phyloP scores from a whole-genome alignment of 2,113 vertebrate species.

The Saguinus imperator region DNA sequence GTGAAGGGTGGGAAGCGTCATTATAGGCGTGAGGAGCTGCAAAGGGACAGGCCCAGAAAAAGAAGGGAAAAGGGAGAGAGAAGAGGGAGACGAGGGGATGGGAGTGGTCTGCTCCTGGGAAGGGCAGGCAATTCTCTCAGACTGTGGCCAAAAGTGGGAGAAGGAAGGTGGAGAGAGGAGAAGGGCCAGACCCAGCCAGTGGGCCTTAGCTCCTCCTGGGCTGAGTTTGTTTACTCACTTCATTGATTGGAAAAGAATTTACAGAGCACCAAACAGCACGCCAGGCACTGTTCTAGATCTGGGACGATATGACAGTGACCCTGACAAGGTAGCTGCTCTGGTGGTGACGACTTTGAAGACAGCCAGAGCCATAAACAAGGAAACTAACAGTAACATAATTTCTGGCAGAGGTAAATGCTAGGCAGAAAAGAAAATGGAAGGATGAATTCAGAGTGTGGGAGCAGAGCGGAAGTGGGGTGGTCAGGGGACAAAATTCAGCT shows the following conservation, averaged over 20 bases:
- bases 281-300: background rate
- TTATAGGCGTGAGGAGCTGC: background rate
- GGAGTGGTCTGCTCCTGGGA: background rate
- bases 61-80: background rate
- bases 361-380: background rate
- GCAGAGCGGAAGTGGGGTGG: no score
- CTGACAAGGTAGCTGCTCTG: background rate
- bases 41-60: fast-evolving
- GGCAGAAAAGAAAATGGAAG: background rate
- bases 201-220: background rate
- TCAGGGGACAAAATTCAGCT: background rate
- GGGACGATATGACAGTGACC: background rate
- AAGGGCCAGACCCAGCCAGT: background rate
- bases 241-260: background rate
- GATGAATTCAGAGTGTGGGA: background rate
- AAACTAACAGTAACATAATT: background rate
- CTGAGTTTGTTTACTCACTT: background rate
- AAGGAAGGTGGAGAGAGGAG: background rate
- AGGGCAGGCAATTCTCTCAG: background rate
- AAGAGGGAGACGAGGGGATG: background rate
- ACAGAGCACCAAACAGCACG: background rate
- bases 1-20: background rate
- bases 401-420: background rate
- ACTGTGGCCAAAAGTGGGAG: background rate
- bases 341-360: background rate